A percentile compares a stretch with the other conserved stretches of the same genome.
These are phyloP conservation scores for Telmatherina bonti DNA, from an alignment of 2,797 vertebrate species.

Conservation along the genomic window DNA sequence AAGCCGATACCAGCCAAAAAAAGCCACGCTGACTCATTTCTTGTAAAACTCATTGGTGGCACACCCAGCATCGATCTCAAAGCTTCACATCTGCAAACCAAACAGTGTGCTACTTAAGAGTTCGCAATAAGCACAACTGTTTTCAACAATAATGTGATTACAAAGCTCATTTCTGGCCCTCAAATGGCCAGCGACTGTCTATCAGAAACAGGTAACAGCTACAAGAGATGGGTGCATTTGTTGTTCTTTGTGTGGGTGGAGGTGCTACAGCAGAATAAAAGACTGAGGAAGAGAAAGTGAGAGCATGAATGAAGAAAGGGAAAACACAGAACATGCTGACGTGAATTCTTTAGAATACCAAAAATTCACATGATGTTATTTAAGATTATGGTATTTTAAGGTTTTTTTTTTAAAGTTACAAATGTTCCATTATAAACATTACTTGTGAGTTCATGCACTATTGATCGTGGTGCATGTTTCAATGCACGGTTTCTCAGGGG, in stretches of 20 bases:
- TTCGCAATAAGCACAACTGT: background rate
- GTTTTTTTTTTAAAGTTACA: background rate
- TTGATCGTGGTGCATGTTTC: too few species aligned
- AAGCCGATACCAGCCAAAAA: background rate
- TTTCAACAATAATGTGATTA: constrained; percentile 9
- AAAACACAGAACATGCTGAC: constrained; percentile 31
- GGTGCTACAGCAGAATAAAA: constrained; percentile 12
- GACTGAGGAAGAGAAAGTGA: constrained; percentile 25
- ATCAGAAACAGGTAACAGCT: background rate
- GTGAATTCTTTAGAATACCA: constrained; percentile 6
- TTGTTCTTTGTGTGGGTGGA: constrained; percentile 7
- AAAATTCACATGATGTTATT: constrained; percentile 21
- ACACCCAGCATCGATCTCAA: background rate
- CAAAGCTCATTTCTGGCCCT: too few species aligned
- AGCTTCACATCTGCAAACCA: background rate
- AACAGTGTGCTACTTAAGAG: background rate
- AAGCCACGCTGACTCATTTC: background rate
- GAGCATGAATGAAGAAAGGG: constrained; percentile 14
- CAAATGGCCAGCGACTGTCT: background rate
- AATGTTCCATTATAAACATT: background rate
- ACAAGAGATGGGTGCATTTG: background rate
- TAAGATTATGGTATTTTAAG: background rate
- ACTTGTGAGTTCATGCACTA: background rate
- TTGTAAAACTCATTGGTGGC: background rate
- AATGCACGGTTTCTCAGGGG: too few species aligned